These are phyloP conservation scores for Gymnarchus niloticus DNA, from an alignment of 2,113 vertebrate genomes.

Conservation along the genomic window DNA sequence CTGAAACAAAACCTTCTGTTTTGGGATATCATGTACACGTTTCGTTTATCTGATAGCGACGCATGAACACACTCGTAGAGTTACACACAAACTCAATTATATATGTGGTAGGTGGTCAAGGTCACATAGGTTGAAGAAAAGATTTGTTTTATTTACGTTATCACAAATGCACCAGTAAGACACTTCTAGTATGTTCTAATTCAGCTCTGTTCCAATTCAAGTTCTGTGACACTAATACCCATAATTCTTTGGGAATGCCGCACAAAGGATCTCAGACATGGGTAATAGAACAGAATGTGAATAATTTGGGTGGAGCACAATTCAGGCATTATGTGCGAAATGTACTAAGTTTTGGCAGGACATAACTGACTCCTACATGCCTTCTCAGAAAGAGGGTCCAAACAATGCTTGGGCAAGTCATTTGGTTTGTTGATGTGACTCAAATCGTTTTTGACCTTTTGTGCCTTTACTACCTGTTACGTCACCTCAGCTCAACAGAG, in stretches of 20 bases:
- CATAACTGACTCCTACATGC: background rate
- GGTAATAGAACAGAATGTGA: constrained; percentile 21
- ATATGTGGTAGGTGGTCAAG: background rate
- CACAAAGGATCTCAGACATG: constrained; percentile 13
- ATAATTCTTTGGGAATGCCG: background rate
- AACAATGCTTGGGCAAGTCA: background rate
- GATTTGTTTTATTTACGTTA: background rate
- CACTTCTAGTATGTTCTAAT: background rate
- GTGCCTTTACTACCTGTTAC: background rate
- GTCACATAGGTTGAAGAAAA: background rate
- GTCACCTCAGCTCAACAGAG: background rate
- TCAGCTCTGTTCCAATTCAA: background rate
- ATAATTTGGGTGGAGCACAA: constrained; percentile 17
- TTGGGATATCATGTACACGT: background rate
- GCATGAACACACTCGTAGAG: background rate
- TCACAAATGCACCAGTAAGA: background rate
- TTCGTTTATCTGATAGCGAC: background rate
- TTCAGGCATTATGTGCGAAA: constrained; percentile 1
- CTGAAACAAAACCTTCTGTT: background rate
- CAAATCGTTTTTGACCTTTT: constrained; percentile 4
- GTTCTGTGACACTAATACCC: background rate
- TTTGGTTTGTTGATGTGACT: background rate
- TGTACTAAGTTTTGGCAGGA: background rate
- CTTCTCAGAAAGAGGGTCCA: background rate
- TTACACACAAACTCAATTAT: background rate